A percentile compares a stretch with the other conserved stretches of the same genome.
Conservation (phyloP, 2,888 invertebrate species). For the Zele albiditarsus region DNA sequence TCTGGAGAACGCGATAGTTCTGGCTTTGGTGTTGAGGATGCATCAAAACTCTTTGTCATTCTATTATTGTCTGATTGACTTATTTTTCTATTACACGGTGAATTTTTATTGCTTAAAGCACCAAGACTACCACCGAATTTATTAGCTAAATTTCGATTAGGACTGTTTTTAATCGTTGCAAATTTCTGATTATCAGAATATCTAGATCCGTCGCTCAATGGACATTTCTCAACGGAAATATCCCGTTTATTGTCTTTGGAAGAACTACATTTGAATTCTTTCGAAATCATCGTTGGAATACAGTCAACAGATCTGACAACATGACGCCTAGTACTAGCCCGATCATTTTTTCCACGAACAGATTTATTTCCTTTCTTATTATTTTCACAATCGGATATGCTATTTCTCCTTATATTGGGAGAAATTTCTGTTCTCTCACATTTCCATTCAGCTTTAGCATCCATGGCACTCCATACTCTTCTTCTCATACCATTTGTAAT, state of each 20-base stretch:
- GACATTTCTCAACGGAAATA: conserved; percentile 16
- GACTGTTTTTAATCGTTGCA: conserved; percentile 46
- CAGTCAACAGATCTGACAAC: conserved; percentile 63
- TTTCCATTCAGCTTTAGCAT: conserved; percentile 63
- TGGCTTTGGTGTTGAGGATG: conserved; percentile 27
- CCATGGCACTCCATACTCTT: conserved; percentile 63
- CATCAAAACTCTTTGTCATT: conserved; percentile 46
- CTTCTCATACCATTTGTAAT: conserved; percentile 51
- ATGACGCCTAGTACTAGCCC: conserved; percentile 41
- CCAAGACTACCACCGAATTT: conserved; percentile 58
- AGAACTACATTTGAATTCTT: conserved; percentile 50
- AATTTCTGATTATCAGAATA: conserved; percentile 22
- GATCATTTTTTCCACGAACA: conserved; percentile 45
- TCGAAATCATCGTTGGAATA: conserved; percentile 60
- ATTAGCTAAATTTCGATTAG: conserved; percentile 50
- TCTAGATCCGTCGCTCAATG: background rate
- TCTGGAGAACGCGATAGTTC: conserved; percentile 36
- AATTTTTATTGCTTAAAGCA: conserved; percentile 48
- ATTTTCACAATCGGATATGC: conserved; percentile 45
- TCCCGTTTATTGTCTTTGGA: conserved; percentile 39
- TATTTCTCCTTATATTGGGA: conserved; percentile 49
- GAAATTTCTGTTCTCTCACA: conserved; percentile 35
- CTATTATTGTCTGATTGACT: conserved; percentile 30
- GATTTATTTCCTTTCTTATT: conserved; percentile 49
- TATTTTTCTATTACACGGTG: conserved; percentile 17